Percentiles rank a stretch among this genome's conserved stretches.
Conservation (phyloP, 2,113 vertebrate species). For the Isurus oxyrinchus region DNA sequence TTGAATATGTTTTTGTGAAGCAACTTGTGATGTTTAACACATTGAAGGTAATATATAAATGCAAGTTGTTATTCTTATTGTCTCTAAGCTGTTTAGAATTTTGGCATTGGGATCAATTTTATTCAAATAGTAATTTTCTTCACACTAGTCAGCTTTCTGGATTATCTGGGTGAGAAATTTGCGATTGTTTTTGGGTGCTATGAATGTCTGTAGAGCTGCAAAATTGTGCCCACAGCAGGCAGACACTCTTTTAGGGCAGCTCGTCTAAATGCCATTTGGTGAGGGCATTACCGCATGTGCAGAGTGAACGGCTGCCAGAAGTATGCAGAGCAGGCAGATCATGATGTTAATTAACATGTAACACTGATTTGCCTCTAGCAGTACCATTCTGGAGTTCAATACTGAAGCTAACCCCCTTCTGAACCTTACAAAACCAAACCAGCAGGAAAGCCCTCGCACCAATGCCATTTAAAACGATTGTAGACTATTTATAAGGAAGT, state of each 20-base stretch:
- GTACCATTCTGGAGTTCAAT: no score
- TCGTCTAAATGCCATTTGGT: no score
- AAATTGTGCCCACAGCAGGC: no score
- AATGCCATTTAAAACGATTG: neutral
- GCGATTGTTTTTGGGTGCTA: no score
- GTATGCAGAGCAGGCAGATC: no score
- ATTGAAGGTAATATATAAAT: neutral
- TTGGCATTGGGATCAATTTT: neutral
- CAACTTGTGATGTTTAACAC: neutral
- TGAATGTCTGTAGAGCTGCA: no score
- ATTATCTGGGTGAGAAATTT: neutral
- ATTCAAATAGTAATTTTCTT: neutral
- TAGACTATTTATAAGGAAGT: neutral
- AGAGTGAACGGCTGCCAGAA: no score
- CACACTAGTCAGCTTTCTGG: neutral
- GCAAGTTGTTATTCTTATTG: neutral
- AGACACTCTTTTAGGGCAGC: no score
- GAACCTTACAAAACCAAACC: neutral
- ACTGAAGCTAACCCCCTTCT: neutral
- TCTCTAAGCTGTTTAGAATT: neutral
- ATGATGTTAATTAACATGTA: no score
- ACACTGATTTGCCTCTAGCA: no score
- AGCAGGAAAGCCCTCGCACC: neutral
- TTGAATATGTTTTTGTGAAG: no score
- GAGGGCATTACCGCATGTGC: no score